These are phyloP conservation scores for Mythimna lalbum DNA, from an alignment of 2,888 invertebrate genomes.

Conservation along the genomic window DNA sequence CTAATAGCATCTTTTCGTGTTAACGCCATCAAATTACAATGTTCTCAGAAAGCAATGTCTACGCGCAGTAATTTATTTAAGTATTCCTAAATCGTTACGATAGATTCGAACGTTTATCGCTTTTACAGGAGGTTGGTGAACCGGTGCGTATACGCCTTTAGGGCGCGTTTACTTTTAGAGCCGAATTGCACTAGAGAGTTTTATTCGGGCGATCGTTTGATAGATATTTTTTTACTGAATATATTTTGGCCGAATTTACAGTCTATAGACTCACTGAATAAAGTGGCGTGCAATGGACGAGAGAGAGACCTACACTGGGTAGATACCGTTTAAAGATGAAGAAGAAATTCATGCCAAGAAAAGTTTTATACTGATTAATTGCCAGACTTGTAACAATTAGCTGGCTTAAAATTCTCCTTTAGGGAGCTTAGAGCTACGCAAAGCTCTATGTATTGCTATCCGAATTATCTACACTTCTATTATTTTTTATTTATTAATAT, in stretches of 20 bases:
- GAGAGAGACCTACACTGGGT: background rate
- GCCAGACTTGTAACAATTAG: background rate
- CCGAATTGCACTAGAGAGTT: background rate
- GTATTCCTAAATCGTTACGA: constrained; percentile 50
- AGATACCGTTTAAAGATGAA: background rate
- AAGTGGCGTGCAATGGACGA: background rate
- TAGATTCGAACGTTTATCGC: constrained; percentile 41
- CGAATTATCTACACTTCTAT: too few species aligned
- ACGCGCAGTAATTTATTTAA: constrained; percentile 48
- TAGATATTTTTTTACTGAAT: background rate
- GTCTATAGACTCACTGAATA: background rate
- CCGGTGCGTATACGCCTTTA: constrained; percentile 21
- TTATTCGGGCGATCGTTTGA: background rate
- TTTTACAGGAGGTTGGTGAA: constrained; percentile 2
- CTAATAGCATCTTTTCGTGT: constrained; percentile 40
- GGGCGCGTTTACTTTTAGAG: constrained; percentile 16
- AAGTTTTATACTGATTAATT: background rate
- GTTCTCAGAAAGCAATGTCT: constrained; percentile 43
- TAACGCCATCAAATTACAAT: constrained; percentile 45
- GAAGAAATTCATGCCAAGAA: background rate
- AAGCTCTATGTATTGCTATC: background rate
- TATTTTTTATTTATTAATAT: too few species aligned
- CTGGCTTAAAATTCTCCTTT: background rate
- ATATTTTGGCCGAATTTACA: background rate
- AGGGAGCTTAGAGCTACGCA: background rate